Conservation (phyloP, 2,113 vertebrate genomes). For the Neogobius melanostomus region DNA sequence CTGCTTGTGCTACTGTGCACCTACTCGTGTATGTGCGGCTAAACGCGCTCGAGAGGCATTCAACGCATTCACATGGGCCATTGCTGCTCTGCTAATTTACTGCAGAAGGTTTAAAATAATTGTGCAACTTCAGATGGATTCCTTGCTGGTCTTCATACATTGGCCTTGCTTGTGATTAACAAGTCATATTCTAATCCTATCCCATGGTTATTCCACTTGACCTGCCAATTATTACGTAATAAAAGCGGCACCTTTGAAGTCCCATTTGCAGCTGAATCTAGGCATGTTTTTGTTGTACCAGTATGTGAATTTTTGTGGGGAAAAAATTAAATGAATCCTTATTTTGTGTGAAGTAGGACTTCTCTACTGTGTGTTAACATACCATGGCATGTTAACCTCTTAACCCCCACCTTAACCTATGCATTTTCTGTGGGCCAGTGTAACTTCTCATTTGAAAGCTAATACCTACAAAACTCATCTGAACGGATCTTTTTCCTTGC, state of each 20-base stretch:
- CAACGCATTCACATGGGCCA: slow-evolving; percentile 1
- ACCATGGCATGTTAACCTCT: too few species aligned
- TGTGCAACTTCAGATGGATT: neutral
- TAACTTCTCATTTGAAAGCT: too few species aligned
- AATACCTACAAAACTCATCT: too few species aligned
- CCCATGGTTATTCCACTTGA: neutral
- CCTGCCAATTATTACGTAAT: neutral
- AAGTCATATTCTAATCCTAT: neutral
- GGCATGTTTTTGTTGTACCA: neutral
- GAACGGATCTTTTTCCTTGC: too few species aligned
- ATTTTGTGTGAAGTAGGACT: too few species aligned
- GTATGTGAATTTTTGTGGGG: neutral
- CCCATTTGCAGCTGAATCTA: neutral
- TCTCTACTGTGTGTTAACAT: too few species aligned
- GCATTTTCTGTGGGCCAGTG: too few species aligned
- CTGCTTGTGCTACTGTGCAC: slow-evolving; percentile 19
- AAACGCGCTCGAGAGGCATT: slow-evolving; percentile 8
- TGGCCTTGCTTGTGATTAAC: neutral
- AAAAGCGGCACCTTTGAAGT: neutral
- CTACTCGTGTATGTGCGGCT: slow-evolving; percentile 23
- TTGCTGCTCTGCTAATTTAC: neutral
- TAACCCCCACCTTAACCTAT: too few species aligned
- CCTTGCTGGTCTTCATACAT: neutral
- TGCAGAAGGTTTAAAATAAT: slow-evolving; percentile 6
- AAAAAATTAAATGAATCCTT: too few species aligned